Conservation (phyloP, 2,888 invertebrate species). For the Dynastes tityus region DNA sequence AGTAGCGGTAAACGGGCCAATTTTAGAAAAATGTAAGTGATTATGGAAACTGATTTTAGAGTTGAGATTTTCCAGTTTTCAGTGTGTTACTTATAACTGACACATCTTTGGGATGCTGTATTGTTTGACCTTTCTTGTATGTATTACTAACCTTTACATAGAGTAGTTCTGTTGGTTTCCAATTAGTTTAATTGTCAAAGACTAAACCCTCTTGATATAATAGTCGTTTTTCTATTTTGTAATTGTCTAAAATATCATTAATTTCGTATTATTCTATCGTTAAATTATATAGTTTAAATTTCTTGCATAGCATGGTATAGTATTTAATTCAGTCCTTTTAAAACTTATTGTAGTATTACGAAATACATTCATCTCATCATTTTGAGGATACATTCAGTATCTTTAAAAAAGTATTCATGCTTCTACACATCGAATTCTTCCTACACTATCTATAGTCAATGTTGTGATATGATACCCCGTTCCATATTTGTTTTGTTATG, state of each 20-base stretch:
- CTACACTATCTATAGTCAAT: constrained; percentile 24
- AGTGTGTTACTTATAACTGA: constrained; percentile 31
- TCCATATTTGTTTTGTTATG: constrained; percentile 7
- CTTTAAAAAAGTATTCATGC: constrained; percentile 27
- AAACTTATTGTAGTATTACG: not conserved
- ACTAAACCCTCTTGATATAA: too few species aligned
- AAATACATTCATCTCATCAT: constrained; percentile 11
- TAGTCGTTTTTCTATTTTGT: too few species aligned
- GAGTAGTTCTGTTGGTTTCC: not conserved
- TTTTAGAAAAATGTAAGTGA: constrained; percentile 45
- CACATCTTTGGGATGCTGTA: constrained; percentile 9
- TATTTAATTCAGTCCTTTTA: too few species aligned
- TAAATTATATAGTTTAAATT: too few species aligned
- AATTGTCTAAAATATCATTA: too few species aligned
- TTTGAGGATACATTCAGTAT: constrained; percentile 41
- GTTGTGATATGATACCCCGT: not conserved
- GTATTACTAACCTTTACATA: constrained; percentile 6
- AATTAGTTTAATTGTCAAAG: not conserved
- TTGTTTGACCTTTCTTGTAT: constrained; percentile 4
- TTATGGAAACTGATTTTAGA: constrained; percentile 7
- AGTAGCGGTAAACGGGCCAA: constrained; percentile 31
- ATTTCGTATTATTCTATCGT: too few species aligned
- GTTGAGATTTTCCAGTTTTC: constrained; percentile 22
- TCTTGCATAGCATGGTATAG: too few species aligned
- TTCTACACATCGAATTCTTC: constrained; percentile 32